These are phyloP conservation scores for human (Homo sapiens) DNA, from an alignment of 2,113 vertebrate genomes.

Conservation along the genomic window GRCh38 chr14:75743001-75743500, in stretches of 20 bases:
- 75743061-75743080: not conserved
- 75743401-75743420: not conserved
- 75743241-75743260: conserved; percentile 7
- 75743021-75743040: not conserved
- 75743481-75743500: not conserved
- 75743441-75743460: not conserved
- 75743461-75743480: not conserved
- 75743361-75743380: not conserved
- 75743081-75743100: not conserved
- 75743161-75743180: not conserved
- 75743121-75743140: not conserved
- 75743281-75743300: conserved; percentile 22
- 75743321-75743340: not conserved
- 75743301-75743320: not conserved
- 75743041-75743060: not conserved
- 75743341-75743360: not conserved
- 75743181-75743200: not conserved
- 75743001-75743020: conserved; percentile 1
- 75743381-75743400: not conserved
- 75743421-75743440: not conserved
- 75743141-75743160: not conserved
- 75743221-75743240: conserved; percentile 44
- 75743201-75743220: not conserved
- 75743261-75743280: not conserved
- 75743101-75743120: not conserved